A percentile compares a stretch with the other conserved stretches of the same genome.
These are phyloP conservation scores for Xanthostigma xanthostigma DNA, from an alignment of 2,888 invertebrate species.

Conservation along the genomic window DNA sequence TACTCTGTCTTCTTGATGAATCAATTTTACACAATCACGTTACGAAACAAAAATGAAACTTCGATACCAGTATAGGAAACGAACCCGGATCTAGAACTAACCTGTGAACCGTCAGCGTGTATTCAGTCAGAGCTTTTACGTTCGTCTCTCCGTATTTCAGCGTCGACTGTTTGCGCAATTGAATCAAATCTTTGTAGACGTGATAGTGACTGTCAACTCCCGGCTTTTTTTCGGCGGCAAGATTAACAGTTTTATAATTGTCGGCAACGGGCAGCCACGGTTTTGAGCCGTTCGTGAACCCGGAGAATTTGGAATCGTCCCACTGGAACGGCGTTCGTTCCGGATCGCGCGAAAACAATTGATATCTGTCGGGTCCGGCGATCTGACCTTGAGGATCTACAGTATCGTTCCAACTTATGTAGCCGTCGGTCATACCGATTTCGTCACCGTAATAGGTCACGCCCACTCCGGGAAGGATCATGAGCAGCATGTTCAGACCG, in stretches of 20 bases:
- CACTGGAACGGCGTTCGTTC: slow-evolving; percentile 73
- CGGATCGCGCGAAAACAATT: slow-evolving; percentile 50
- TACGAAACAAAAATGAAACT: too few relatives aligned
- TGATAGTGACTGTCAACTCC: slow-evolving; percentile 40
- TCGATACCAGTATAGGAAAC: too few relatives aligned
- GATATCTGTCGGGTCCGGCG: slow-evolving; percentile 41
- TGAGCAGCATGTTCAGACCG: slow-evolving; percentile 68
- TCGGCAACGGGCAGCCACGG: slow-evolving; percentile 58
- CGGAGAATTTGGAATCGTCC: slow-evolving; percentile 43
- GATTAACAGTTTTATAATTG: slow-evolving; percentile 42
- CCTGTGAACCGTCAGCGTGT: neutral
- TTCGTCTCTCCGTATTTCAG: slow-evolving; percentile 37
- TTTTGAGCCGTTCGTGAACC: slow-evolving; percentile 25
- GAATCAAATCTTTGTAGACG: slow-evolving; percentile 40
- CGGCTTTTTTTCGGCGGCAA: slow-evolving; percentile 30
- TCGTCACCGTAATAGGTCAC: slow-evolving; percentile 82
- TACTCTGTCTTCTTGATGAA: too few relatives aligned
- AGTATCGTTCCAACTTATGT: slow-evolving; percentile 32
- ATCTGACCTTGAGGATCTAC: slow-evolving; percentile 39
- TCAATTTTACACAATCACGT: too few relatives aligned
- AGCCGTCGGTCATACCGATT: slow-evolving; percentile 50
- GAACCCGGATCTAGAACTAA: neutral
- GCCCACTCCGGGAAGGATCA: slow-evolving; percentile 70
- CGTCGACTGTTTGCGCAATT: slow-evolving; percentile 35
- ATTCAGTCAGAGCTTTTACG: slow-evolving; percentile 28